These are phyloP conservation scores for Pseudopipra pipra DNA, from an alignment of 2,113 vertebrate species.

Conservation along the genomic window DNA sequence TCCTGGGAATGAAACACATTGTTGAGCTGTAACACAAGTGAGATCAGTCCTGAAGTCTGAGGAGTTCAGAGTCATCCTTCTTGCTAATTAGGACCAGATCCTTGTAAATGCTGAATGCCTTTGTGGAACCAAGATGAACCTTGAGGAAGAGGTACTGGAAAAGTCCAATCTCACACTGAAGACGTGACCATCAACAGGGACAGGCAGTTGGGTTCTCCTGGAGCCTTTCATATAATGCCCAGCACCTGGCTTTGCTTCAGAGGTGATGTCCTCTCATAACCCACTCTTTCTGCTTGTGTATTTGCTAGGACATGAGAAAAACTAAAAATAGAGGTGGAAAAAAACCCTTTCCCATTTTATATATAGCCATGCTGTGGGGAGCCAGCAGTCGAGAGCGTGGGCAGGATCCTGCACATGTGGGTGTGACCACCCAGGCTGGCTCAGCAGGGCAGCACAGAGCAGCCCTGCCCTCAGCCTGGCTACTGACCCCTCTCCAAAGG, in stretches of 20 bases:
- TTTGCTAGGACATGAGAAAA: background rate
- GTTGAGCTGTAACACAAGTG: background rate
- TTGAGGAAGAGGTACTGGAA: background rate
- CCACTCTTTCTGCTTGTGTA: background rate
- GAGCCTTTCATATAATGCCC: background rate
- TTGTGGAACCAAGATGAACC: background rate
- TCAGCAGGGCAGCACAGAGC: background rate
- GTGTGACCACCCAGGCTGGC: background rate
- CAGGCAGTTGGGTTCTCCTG: background rate
- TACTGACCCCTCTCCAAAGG: background rate
- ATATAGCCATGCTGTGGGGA: background rate
- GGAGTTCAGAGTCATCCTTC: background rate
- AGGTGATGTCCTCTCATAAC: background rate
- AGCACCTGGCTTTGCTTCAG: background rate
- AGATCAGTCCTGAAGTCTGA: background rate
- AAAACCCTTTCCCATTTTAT: background rate
- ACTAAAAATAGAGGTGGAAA: background rate
- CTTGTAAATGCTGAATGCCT: background rate
- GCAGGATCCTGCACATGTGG: background rate
- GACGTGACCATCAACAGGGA: background rate
- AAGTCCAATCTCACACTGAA: background rate
- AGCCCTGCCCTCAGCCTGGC: background rate
- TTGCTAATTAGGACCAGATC: background rate
- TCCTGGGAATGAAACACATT: background rate
- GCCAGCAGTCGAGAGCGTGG: rapidly evolving